Evolutionary conservation across 2,888 invertebrate species (phyloP), one percentile per base, ranked within the genome.

Genomic region (Octonoba sinensis): DNA sequence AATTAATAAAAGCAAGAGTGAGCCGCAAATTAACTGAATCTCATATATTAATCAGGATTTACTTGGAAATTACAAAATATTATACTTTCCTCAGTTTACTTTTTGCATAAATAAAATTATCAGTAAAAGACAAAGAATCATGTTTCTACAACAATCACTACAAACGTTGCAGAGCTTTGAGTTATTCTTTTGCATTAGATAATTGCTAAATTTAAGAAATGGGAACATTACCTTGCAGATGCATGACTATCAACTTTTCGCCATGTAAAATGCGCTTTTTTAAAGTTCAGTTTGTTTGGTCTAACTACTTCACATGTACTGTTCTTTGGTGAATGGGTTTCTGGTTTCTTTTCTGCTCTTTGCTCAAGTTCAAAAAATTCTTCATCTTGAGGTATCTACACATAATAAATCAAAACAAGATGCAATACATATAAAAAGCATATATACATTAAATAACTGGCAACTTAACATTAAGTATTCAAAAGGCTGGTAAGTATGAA

Each of bases 291-390:
- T 22, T 75, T 82, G 16, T 69, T 57, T 11, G 81, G 74, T 75
- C 70, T 74, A 44, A 57, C 36, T 51, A 70, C 56, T 65, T 75
- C 69, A 36, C 36, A 36, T 59, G 24, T 57, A 59, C 20, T 49
- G 64, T 20, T 65, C n/a, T 51, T 56, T 18, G 24, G 27, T 47
- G 15, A 47, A 22, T 56, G 70, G 6, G 20, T 49, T 16, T 75
- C 70, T 46, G 15, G n/a, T 47, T 18, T 24, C 6, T 44, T 22
- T 4, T 70, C 74, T 24, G 47, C 20, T 49, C 81, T 69, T 75
- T 82, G 81, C 18, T 82, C 81, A 46, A 82, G 74, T 24, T 75
- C 81, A 69, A 82, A 46, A 51, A 74, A 75, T 36, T 82, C 81
- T 57, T 76, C 60, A n/a, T 82, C 75, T 44, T 69, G 70, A 65